Evolutionary conservation across 2,113 vertebrate genomes (phyloP).

Genomic region (Oryzias melastigma): DNA sequence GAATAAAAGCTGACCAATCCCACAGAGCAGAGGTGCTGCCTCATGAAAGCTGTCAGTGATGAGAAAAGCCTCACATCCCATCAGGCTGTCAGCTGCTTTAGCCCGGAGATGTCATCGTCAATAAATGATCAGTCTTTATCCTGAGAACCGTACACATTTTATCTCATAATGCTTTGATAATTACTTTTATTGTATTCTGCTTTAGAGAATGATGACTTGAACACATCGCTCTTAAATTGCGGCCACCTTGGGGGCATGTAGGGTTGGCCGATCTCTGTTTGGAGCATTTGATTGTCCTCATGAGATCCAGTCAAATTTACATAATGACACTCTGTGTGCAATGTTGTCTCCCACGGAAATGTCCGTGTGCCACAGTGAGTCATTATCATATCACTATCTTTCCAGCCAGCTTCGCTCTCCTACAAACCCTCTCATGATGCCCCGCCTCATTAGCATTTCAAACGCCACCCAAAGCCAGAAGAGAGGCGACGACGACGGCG

Average conservation of each 20-base stretch:
- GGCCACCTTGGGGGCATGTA: not conserved
- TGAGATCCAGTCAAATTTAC: constrained; percentile 16
- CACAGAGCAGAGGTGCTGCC: too few species aligned
- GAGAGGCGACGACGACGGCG: constrained; percentile 40
- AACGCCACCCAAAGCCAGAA: constrained; percentile 65
- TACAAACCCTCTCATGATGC: constrained; percentile 58
- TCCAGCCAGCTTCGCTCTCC: constrained; percentile 51
- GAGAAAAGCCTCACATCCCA: too few species aligned
- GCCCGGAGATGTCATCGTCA: too few species aligned
- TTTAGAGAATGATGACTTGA: not conserved
- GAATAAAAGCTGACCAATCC: too few species aligned
- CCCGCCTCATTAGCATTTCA: constrained; percentile 72
- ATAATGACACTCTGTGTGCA: constrained; percentile 28
- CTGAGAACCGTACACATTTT: not conserved
- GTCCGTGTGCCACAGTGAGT: constrained; percentile 34
- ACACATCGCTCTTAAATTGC: constrained; percentile 2
- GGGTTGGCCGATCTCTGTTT: constrained; percentile 2
- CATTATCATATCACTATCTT: constrained; percentile 59
- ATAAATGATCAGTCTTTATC: too few species aligned
- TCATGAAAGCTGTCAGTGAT: too few species aligned
- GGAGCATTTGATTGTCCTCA: constrained; percentile 5
- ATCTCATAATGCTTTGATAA: not conserved
- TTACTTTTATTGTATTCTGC: not conserved
- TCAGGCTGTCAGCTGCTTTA: too few species aligned
- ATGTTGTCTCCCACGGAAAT: constrained; percentile 24